A percentile compares a stretch with the other conserved stretches of the same genome.
These are phyloP conservation scores for Stegophylla sp. DNA, from an alignment of 2,888 invertebrate genomes.

Conservation along the genomic window DNA sequence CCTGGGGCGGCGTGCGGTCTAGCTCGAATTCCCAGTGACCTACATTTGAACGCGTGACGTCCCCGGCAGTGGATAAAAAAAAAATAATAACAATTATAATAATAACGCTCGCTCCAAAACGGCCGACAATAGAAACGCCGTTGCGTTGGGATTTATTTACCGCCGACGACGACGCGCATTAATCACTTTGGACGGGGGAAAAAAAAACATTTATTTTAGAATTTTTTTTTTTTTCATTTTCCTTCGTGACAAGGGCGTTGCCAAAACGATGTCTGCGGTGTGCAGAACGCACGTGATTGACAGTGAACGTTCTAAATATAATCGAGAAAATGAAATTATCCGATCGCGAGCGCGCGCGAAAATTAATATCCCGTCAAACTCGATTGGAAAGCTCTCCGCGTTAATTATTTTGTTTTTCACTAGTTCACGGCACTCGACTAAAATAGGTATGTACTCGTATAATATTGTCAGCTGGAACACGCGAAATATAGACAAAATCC, in stretches of 20 bases:
- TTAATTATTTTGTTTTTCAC: too few species aligned
- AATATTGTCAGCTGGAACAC: too few species aligned
- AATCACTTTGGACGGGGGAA: constrained; percentile 39
- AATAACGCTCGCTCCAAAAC: neutral
- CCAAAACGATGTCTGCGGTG: constrained; percentile 40
- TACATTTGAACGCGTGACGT: constrained; percentile 29
- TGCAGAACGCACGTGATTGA: constrained; percentile 23
- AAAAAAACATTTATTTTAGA: constrained; percentile 22
- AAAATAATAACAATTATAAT: constrained; percentile 16
- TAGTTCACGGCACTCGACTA: too few species aligned
- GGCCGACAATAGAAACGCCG: constrained; percentile 16
- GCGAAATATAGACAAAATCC: too few species aligned
- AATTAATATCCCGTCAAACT: neutral
- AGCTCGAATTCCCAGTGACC: constrained; percentile 50
- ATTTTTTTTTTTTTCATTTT: constrained; percentile 37
- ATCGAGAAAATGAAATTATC: constrained; percentile 15
- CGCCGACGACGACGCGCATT: too few species aligned
- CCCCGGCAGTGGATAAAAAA: constrained; percentile 21
- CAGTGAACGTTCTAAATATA: constrained; percentile 51
- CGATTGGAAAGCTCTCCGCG: too few species aligned
- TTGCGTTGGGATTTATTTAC: constrained; percentile 40
- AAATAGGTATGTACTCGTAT: too few species aligned
- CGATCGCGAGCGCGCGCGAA: neutral
- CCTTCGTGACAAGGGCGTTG: constrained; percentile 40
- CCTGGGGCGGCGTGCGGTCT: constrained; percentile 47